phyloP scores from a whole-genome alignment of 1,140 invertebrate genomes.

The Euwallacea fornicatus region DNA sequence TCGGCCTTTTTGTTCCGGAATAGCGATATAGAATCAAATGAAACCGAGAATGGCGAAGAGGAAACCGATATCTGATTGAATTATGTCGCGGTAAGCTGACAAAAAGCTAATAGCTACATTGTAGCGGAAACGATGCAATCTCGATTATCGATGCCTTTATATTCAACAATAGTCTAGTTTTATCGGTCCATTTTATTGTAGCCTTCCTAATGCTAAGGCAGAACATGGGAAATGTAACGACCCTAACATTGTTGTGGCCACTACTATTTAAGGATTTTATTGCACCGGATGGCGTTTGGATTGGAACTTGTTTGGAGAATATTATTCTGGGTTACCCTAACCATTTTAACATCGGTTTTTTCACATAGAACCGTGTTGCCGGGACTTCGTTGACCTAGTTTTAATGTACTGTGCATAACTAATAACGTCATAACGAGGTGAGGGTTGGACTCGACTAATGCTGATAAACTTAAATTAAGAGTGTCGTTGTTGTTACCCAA shows the following conservation, averaged over 20 bases:
- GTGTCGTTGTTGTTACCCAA: no score
- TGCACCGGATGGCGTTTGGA: not conserved
- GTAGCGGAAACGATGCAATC: not conserved
- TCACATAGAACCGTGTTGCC: no score
- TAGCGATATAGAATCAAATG: not conserved
- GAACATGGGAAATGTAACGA: not conserved
- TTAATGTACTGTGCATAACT: no score
- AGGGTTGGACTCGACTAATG: no score
- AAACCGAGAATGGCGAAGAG: not conserved
- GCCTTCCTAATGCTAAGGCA: not conserved
- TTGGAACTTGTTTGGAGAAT: no score
- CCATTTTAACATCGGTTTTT: no score
- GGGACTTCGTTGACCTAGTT: no score
- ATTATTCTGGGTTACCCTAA: no score
- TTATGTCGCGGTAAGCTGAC: not conserved
- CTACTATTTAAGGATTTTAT: not conserved
- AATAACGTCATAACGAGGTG: no score
- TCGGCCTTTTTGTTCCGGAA: no score
- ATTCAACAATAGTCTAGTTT: not conserved
- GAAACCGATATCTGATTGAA: slow-evolving; percentile 5
- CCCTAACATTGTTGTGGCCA: not conserved
- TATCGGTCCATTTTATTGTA: slow-evolving; percentile 3
- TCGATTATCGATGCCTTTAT: not conserved
- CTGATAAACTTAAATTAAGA: no score
- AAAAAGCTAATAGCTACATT: slow-evolving; percentile 6